phyloP scores from a whole-genome alignment of 2,113 vertebrate species.

The Mesocricetus auratus region DNA sequence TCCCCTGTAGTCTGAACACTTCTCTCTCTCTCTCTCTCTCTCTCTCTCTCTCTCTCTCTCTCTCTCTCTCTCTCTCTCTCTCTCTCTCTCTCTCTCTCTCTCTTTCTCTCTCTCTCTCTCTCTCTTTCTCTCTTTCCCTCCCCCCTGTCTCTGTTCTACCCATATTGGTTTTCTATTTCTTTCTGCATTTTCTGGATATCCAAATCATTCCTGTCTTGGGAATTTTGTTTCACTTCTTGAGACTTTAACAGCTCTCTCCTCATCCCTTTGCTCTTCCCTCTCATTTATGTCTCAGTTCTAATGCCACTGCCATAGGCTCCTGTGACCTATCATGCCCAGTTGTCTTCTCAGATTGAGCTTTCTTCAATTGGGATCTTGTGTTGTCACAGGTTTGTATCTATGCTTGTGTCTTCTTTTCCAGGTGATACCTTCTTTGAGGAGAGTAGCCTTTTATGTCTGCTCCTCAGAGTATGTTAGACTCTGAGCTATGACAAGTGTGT shows the following conservation, averaged over 20 bases:
- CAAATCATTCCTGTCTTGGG: background rate
- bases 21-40: background rate
- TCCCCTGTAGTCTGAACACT: background rate
- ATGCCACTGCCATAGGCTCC: background rate
- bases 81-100: no score
- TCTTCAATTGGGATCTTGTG: background rate
- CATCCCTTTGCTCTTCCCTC: background rate
- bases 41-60: no score
- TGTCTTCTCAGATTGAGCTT: background rate
- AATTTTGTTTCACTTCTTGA: background rate
- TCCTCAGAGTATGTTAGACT: background rate
- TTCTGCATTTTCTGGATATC: background rate
- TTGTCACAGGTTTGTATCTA: background rate
- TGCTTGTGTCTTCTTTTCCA: background rate
- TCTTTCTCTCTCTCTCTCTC: no score
- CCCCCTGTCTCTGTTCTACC: background rate
- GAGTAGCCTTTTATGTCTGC: background rate
- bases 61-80: no score
- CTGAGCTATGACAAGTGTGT: background rate
- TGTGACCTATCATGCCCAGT: accelerated
- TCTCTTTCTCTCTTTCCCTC: no score
- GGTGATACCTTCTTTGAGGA: background rate
- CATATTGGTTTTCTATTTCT: background rate
- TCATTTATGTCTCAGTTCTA: constrained; percentile 13
- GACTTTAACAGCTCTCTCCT: background rate